Base-by-base conservation (phyloP, 2,113 vertebrate genomes). In the Chelonoidis abingdonii region DNA sequence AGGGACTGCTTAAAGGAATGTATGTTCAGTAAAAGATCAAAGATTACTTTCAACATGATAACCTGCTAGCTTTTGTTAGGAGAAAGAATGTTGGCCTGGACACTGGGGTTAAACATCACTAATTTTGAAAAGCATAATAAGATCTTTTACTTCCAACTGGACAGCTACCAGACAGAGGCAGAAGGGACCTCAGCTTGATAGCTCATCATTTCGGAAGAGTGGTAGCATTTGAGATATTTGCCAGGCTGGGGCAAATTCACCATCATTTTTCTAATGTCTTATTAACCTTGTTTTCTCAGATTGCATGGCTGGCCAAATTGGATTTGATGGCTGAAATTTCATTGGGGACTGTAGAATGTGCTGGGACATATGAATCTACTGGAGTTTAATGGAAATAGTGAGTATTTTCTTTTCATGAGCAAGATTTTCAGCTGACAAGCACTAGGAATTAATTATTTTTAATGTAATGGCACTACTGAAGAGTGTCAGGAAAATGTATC, bases 281-380 rank as follows among this genome's bases (percentile, higher is more conserved):
- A 90, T 89, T 95, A 96, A 97, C 56, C 62, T 94, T 95, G 87
- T 96, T 97, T 96, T 29, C 87, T 90, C 88, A 88, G 83, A 90
- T 80, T 94, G 25, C 81, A 49, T 62, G 25, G 10, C 22, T 90
- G 29, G 38, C 10, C 84, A 95, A 94, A 97, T 94, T 94, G 94
- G 89, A 94, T 95, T 86, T 84, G 76, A 76, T 72, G 10, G 16
- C n/a, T 89, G 76, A 92, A 94, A 88, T 86, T 94, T 94, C 83
- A 89, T 80, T 89, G 56, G 96, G 78, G 87, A 94, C 69, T 82
- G 17, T 56, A 62, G 49, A 62, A 89, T 80, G 35, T 83, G 27
- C 50, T 88, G 25, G 56, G 75, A 90, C 89, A 80, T 6, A 29
- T 95, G 79, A 52, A 87, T 89, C 93, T 96, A 84, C 84, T 89